Conservation (phyloP, 2,113 vertebrate genomes). For the Osmerus mordax region DNA sequence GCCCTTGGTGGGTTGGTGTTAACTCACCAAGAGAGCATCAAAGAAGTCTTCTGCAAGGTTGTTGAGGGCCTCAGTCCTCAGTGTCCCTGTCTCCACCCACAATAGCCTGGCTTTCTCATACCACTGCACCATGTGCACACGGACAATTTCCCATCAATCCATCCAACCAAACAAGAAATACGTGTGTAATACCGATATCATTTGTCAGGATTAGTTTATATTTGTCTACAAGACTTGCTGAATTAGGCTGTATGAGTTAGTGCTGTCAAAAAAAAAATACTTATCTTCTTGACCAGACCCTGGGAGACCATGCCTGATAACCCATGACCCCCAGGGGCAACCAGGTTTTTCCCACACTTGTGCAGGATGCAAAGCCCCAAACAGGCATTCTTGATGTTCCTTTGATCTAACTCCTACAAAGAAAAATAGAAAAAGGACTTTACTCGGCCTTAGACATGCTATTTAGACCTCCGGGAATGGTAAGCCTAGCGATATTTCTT, state of each 20-base stretch:
- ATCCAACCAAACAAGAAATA: neutral
- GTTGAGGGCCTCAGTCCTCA: constrained; percentile 71
- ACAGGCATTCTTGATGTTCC: constrained; percentile 69
- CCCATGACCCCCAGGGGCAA: constrained; percentile 75
- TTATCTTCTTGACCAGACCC: constrained; percentile 89
- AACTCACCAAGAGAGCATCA: constrained; percentile 77
- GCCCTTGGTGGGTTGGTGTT: too few species aligned
- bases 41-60: constrained; percentile 86
- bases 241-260: too few species aligned
- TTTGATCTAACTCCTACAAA: constrained; percentile 79
- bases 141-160: constrained; percentile 23
- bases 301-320: constrained; percentile 74
- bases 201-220: neutral
- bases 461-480: neutral
- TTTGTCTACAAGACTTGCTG: too few species aligned
- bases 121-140: constrained; percentile 87
- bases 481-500: constrained; percentile 31
- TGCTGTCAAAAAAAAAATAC: constrained; percentile 55
- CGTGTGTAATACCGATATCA: neutral
- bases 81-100: constrained; percentile 69
- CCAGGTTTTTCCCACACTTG: constrained; percentile 76
- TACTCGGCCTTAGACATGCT: neutral
- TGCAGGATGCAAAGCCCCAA: constrained; percentile 72
- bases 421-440: neutral
- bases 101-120: constrained; percentile 85